Base-by-base conservation (phyloP, 2,113 vertebrate genomes). In the Semicossyphus pulcher region DNA sequence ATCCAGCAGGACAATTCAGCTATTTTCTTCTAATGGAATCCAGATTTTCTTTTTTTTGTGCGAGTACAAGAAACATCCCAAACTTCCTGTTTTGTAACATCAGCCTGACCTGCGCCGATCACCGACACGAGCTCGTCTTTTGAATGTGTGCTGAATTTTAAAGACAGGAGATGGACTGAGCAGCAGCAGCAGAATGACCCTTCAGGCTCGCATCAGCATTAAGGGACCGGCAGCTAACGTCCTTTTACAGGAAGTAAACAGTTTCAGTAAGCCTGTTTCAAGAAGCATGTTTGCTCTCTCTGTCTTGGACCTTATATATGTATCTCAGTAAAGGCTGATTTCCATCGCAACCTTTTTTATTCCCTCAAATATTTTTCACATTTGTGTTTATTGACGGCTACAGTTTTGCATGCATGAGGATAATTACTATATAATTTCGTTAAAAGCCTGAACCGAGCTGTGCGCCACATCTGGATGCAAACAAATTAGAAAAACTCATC, bases 11-110 rank as follows among this genome's bases (percentile, higher is more conserved):
- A 87, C 67, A 65, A 56, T 76, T 81, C 66, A 54, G 45, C 47
- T 73, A 32, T 68, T 75, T 83, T 54, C 60, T 34, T 87, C 18
- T 78, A 72, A 83, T 72, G 57, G 52, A 72, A 74, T 81, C 66
- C 66, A 73, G 64, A 83, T 81, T 76, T 64, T 58, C 45, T 28
- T 34, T 32, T 20, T 45, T 34, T 49, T 44, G 28, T 26, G 31
- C 16, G 21, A 11, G 10, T n/a, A n/a, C 37, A 14, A 64, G 53
- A 11, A 42, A 60, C 61, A 73, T 74, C 60, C 48, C 59, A 56
- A 72, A 82, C 79, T 65, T 88, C 82, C 77, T 86, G 80, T 88
- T 84, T 78, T 76, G 72, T 66, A 77, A 72, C 78, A 62, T 1
- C 39, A 20, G 21, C 44, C 31, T 80, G 69, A 73, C 69, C 63